phyloP scores from a whole-genome alignment of 2,888 invertebrate species.

The Dastarcus helophoroides region DNA sequence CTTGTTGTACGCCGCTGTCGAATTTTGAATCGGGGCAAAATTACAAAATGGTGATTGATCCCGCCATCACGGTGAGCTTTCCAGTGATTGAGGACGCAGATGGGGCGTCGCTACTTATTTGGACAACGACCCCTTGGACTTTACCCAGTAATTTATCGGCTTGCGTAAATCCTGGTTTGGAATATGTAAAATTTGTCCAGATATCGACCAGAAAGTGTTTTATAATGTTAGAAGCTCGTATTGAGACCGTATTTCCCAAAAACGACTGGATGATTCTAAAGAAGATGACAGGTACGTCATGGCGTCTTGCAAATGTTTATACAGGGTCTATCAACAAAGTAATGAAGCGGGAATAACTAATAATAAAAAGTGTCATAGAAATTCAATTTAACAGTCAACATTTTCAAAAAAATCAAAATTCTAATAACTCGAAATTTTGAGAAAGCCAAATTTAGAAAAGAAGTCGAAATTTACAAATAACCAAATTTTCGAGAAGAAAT shows the following conservation, averaged over 20 bases:
- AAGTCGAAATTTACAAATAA: too few relatives aligned
- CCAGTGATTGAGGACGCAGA: slow-evolving; percentile 60
- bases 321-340: too few relatives aligned
- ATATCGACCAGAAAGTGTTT: slow-evolving; percentile 56
- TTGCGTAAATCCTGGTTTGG: slow-evolving; percentile 79
- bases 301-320: too few relatives aligned
- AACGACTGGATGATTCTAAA: slow-evolving; percentile 70
- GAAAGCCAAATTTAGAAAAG: too few relatives aligned
- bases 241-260: slow-evolving; percentile 61
- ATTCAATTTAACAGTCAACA: too few relatives aligned
- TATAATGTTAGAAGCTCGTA: slow-evolving; percentile 75
- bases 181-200: slow-evolving; percentile 72
- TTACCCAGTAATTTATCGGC: slow-evolving; percentile 91
- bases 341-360: too few relatives aligned
- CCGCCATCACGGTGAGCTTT: slow-evolving; percentile 84
- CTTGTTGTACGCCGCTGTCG: slow-evolving; percentile 92
- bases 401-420: too few relatives aligned
- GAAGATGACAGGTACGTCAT: too few relatives aligned
- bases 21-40: slow-evolving; percentile 99
- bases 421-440: too few relatives aligned
- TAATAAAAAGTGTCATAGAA: too few relatives aligned
- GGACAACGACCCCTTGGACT: slow-evolving; percentile 99
- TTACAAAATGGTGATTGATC: slow-evolving; percentile 96
- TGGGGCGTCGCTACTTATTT: slow-evolving; percentile 64
- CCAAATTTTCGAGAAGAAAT: too few relatives aligned